A percentile compares a stretch with the other conserved stretches of the same genome.
Evolutionary conservation across 1,140 invertebrate genomes (phyloP).

Genomic region (Drosophila sulfurigaster): DNA sequence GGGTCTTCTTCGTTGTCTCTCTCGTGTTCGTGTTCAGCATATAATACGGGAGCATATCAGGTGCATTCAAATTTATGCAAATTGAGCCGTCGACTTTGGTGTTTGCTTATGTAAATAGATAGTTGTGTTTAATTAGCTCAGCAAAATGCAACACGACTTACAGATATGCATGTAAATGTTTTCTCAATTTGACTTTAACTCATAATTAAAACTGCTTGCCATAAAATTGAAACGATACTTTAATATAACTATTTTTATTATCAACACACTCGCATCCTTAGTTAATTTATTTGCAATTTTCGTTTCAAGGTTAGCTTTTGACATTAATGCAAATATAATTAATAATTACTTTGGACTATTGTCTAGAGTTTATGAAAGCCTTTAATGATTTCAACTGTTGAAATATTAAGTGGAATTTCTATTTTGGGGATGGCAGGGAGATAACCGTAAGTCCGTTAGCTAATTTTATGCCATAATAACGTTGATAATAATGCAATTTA

Average conservation of each 20-base stretch:
- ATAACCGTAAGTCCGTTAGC: slow-evolving; percentile 19
- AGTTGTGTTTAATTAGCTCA: slow-evolving; percentile 65
- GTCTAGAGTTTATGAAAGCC: background rate
- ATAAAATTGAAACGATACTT: background rate
- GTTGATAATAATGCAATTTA: slow-evolving; percentile 50
- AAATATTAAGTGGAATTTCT: background rate
- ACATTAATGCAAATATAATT: too few species aligned
- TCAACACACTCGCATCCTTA: too few species aligned
- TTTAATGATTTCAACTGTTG: slow-evolving; percentile 5
- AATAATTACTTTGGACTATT: too few species aligned
- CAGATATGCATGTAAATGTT: background rate
- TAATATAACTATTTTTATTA: too few species aligned
- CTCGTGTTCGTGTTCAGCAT: slow-evolving; percentile 2
- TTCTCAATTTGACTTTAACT: background rate
- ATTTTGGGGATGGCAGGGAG: background rate
- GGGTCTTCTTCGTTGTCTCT: background rate
- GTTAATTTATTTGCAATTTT: background rate
- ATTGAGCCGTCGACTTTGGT: slow-evolving; percentile 51
- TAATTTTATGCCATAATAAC: slow-evolving; percentile 34
- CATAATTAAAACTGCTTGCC: background rate
- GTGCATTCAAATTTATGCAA: slow-evolving; percentile 69
- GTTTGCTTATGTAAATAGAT: slow-evolving; percentile 56
- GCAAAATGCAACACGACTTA: slow-evolving; percentile 31
- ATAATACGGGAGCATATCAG: slow-evolving; percentile 1
- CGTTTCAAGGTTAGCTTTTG: background rate